A percentile compares a stretch with the other conserved stretches of the same genome.
Evolutionary conservation across 2,797 vertebrate genomes (phyloP).

Genomic region (Rhyacichthys aspro): DNA sequence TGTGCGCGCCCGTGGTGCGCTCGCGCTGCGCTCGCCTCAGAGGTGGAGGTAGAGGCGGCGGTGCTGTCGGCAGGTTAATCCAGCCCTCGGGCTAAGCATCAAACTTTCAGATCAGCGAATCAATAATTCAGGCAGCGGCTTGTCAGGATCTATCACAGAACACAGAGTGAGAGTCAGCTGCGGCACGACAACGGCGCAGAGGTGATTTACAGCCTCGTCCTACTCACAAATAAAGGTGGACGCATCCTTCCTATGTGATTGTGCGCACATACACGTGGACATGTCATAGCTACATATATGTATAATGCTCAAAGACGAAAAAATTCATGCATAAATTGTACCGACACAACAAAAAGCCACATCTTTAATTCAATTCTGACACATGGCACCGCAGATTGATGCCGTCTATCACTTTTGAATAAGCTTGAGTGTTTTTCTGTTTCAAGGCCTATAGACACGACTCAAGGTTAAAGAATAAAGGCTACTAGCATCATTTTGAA

Average conservation of each 20-base stretch:
- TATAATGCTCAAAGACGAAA: slow-evolving; percentile 16
- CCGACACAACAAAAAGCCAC: slow-evolving; percentile 22
- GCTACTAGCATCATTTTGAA: too few relatives aligned
- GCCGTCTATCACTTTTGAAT: not conserved
- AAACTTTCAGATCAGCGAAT: slow-evolving; percentile 81
- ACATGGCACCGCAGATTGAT: slow-evolving; percentile 4
- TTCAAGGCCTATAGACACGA: too few relatives aligned
- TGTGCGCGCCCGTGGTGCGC: slow-evolving; percentile 32
- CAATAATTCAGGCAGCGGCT: slow-evolving; percentile 80
- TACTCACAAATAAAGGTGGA: slow-evolving; percentile 53
- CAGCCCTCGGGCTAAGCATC: slow-evolving; percentile 79
- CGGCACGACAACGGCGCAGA: slow-evolving; percentile 56
- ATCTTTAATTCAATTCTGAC: slow-evolving; percentile 17
- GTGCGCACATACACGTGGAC: not conserved
- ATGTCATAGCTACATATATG: slow-evolving; percentile 1
- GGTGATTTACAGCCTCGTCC: slow-evolving; percentile 61
- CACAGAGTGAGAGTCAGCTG: slow-evolving; percentile 58
- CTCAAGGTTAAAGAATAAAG: too few relatives aligned
- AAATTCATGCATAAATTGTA: slow-evolving; percentile 24
- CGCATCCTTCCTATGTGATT: slow-evolving; percentile 34
- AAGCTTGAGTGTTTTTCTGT: too few relatives aligned
- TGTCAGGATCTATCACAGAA: slow-evolving; percentile 76
- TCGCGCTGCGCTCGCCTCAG: slow-evolving; percentile 56
- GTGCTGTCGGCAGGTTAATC: slow-evolving; percentile 78
- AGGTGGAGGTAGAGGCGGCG: slow-evolving; percentile 25